These are phyloP conservation scores for Psilopsiagon aymara DNA, from an alignment of 2,113 vertebrate genomes.

Conservation along the genomic window DNA sequence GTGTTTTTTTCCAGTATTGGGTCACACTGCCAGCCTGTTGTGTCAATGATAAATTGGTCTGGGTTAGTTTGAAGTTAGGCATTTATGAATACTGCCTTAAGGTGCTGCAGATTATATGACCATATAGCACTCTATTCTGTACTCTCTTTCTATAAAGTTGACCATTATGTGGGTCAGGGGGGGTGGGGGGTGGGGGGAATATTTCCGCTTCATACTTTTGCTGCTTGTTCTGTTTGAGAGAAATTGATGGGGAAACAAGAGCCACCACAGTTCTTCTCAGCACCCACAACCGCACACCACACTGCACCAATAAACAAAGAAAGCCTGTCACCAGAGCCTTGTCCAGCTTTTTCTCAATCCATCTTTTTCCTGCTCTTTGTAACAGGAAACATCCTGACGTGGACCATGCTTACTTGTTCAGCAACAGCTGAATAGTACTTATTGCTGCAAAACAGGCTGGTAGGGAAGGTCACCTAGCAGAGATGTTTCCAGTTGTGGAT, in stretches of 20 bases:
- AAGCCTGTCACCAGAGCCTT: not conserved
- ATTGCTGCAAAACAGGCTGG: not conserved
- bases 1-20: not conserved
- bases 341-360: not conserved
- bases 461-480: not conserved
- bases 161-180: not conserved
- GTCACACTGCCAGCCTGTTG: not conserved
- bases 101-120: not conserved
- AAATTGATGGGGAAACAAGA: not conserved
- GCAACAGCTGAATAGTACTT: not conserved
- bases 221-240: not conserved
- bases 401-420: not conserved
- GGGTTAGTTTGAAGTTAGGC: not conserved
- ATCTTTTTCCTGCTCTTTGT: not conserved
- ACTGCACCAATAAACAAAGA: not conserved
- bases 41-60: not conserved
- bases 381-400: not conserved
- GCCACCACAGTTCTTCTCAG: not conserved
- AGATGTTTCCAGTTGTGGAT: not conserved
- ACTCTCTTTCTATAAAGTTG: not conserved
- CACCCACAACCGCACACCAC: not conserved
- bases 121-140: not conserved
- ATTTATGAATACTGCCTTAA: not conserved
- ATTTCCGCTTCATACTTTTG: not conserved
- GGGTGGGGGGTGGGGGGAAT: too few relatives aligned